phyloP scores from a whole-genome alignment of 2,113 vertebrate species.

The Sturnira hondurensis region DNA sequence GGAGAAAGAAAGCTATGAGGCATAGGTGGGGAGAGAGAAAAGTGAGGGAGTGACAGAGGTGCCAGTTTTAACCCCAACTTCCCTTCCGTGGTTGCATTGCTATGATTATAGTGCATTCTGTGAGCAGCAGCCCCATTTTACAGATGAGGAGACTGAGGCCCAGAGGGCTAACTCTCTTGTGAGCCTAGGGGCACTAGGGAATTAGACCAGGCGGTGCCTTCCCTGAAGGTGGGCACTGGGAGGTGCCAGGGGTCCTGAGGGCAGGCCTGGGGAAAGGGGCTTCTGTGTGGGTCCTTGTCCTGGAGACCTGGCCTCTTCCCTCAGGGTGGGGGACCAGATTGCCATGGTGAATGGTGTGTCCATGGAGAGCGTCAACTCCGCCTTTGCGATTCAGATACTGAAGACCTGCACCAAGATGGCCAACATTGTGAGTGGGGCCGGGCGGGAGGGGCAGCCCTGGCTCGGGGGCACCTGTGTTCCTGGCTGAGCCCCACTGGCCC shows the following conservation, averaged over 20 bases:
- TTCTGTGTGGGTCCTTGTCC: no score
- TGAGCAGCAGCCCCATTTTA: background rate
- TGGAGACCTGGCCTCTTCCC: background rate
- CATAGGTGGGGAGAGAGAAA: background rate
- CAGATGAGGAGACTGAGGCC: background rate
- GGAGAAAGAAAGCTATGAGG: background rate
- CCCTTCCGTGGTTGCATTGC: background rate
- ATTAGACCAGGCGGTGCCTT: background rate
- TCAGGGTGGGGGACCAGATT: constrained; percentile 90
- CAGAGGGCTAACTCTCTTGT: background rate
- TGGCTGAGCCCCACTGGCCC: fast-evolving
- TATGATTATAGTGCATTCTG: background rate
- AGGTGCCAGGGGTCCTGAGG: background rate
- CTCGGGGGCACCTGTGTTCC: background rate
- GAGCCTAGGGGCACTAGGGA: background rate
- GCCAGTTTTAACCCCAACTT: background rate
- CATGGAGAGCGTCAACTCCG: constrained; percentile 89
- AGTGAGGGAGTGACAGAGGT: background rate
- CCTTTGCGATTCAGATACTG: constrained; percentile 91
- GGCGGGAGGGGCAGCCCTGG: background rate
- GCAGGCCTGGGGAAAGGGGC: no score
- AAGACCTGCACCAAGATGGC: constrained; percentile 87
- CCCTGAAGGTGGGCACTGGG: background rate
- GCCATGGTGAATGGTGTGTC: constrained; percentile 96
- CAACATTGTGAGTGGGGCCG: constrained; percentile 87